Conservation (phyloP, 2,888 invertebrate genomes). For the Rotaria socialis region DNA sequence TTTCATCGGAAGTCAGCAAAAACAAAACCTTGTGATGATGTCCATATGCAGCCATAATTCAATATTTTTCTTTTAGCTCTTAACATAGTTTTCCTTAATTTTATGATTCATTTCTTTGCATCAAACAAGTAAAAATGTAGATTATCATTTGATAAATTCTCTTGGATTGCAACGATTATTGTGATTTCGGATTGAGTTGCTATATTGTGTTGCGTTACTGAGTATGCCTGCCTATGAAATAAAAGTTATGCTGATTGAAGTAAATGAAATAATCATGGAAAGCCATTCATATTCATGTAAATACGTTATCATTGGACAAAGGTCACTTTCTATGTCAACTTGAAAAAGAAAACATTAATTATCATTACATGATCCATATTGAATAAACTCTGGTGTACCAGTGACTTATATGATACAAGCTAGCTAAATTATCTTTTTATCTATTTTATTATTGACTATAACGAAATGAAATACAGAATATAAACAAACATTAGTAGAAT, state of each 20-base stretch:
- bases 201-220: background rate
- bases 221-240: background rate
- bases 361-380: background rate
- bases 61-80: background rate
- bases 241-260: background rate
- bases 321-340: background rate
- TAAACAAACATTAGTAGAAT: background rate
- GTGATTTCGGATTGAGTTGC: background rate
- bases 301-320: background rate
- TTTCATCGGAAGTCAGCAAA: background rate
- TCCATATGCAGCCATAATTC: background rate
- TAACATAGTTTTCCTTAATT: background rate
- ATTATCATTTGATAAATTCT: background rate
- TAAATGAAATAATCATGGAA: background rate
- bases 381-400: background rate
- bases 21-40: background rate
- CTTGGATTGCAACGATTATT: background rate
- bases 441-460: background rate
- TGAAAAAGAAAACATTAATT: background rate
- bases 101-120: background rate
- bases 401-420: background rate
- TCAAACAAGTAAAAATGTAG: background rate
- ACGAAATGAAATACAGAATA: background rate
- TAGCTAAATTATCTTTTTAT: background rate
- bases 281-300: background rate